Percentiles rank a stretch among this genome's conserved stretches.
Evolutionary conservation across 2,113 vertebrate genomes (phyloP).

Genomic region (Leucoraja erinaceus): DNA sequence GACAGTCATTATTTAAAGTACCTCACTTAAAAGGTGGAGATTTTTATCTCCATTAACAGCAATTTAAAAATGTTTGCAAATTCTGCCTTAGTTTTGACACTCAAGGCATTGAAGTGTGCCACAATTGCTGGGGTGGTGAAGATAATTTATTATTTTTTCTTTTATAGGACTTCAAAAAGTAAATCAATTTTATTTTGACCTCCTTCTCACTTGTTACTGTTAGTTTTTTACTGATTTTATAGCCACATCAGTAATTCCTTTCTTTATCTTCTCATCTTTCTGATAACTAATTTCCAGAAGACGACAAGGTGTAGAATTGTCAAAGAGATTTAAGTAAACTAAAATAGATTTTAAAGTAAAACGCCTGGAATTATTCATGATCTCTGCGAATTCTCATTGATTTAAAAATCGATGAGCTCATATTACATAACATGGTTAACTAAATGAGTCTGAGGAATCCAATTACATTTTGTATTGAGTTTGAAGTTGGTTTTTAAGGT

Average conservation of each 20-base stretch:
- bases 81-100: background rate
- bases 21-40: background rate
- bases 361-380: background rate
- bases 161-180: background rate
- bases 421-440: background rate
- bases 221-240: background rate
- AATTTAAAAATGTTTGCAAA: background rate
- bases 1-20: background rate
- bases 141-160: background rate
- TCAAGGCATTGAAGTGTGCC: background rate
- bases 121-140: background rate
- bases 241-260: background rate
- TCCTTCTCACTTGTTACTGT: background rate
- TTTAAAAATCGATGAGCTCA: background rate
- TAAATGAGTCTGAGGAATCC: background rate
- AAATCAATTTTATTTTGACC: background rate
- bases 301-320: background rate
- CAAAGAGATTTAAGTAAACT: background rate
- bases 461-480: background rate
- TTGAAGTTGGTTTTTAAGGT: background rate
- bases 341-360: slow-evolving; percentile 7
- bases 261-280: background rate
- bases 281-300: background rate
- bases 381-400: background rate
- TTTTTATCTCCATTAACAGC: background rate